Evolutionary conservation across 2,888 invertebrate species (phyloP), one percentile per base, ranked within the genome.

Genomic region (Rotaria magnacalcarata): DNA sequence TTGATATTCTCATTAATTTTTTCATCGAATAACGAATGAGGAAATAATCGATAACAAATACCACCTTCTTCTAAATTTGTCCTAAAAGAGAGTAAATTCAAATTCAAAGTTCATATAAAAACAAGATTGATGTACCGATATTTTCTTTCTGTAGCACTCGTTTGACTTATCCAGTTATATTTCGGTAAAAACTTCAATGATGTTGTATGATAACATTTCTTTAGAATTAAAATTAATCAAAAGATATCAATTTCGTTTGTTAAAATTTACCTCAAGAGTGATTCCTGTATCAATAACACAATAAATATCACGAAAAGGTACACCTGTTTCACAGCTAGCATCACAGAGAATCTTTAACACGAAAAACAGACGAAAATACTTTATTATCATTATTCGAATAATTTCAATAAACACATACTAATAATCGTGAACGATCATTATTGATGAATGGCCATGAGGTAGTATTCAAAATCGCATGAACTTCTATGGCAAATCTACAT

Each of bases 131-230:
- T 19, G 0, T 80, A 80, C 80, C 80, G 80, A 80, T 47, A 4
- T n/a, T 47, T 47, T n/a, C 80, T 80, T 47, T 80, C 80, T 2
- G 14, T 47, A 5, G 80, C 80, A 47, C 80, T 80, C n/a, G 47
- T 80, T 80, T 80, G 43, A 47, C 47, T 80, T 80, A 80, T 80
- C 80, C 80, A 80, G 8, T 47, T 47, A 3, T 80, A 80, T 80
- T 80, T 80, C 3, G 80, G 80, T 47, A 47, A 80, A n/a, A 80
- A 43, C 47, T 80, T 80, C 11, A 47, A 80, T n/a, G 47, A 34
- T 47, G 47, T 47, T 47, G 80, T n/a, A 80, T 80, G 47, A 80
- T 80, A 80, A 47, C 80, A 80, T 80, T 80, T 80, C 80, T 80
- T 47, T 10, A 47, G 8, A 10, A 47, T n/a, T 19, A 1, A 67